These are phyloP conservation scores for Bombus confusus DNA, from an alignment of 1,140 invertebrate species.

Conservation along the genomic window DNA sequence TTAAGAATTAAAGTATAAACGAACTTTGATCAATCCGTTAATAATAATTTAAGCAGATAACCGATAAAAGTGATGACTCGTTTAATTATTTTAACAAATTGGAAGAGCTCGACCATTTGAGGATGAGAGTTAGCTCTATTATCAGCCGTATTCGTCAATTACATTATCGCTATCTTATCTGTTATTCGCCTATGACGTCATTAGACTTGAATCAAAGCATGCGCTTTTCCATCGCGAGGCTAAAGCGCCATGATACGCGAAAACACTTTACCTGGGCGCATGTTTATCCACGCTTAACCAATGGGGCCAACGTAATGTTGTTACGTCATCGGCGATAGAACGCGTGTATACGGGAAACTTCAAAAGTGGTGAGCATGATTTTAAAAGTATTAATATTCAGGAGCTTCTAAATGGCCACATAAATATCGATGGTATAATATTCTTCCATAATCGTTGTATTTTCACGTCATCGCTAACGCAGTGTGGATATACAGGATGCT, in stretches of 20 bases:
- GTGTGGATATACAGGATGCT: neutral
- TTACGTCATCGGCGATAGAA: slow-evolving; percentile 5
- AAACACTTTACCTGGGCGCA: slow-evolving; percentile 12
- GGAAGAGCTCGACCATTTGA: neutral
- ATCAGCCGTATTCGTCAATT: slow-evolving; percentile 1
- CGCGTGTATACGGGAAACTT: neutral
- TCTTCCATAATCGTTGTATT: neutral
- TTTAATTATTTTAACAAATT: neutral
- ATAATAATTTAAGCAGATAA: neutral
- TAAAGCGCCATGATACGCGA: neutral
- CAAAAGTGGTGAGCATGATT: neutral
- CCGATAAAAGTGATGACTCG: neutral
- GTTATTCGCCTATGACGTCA: slow-evolving; percentile 21
- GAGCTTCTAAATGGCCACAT: neutral
- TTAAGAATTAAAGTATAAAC: too few relatives aligned
- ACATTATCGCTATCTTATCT: slow-evolving; percentile 17
- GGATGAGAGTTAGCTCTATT: neutral
- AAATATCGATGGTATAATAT: neutral
- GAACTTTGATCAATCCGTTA: neutral
- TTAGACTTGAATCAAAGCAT: neutral
- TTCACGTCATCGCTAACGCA: neutral
- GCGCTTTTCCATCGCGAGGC: neutral
- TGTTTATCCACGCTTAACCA: slow-evolving; percentile 31
- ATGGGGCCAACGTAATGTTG: neutral
- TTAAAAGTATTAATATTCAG: neutral